Conservation (phyloP, 2,113 vertebrate genomes). For the Hippocampus guttulatus region DNA sequence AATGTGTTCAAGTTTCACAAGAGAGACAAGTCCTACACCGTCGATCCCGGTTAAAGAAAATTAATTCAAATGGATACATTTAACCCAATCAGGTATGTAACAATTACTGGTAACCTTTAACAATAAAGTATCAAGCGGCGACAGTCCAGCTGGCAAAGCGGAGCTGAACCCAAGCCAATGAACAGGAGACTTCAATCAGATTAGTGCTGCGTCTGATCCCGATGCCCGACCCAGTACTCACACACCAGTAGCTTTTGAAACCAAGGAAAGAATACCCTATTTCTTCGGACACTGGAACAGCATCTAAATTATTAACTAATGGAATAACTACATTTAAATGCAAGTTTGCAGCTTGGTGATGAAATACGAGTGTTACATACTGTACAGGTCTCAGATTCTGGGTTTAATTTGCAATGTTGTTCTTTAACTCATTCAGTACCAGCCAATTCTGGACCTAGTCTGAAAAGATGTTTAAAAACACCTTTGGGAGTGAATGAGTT, state of each 20-base stretch:
- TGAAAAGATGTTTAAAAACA: too few species aligned
- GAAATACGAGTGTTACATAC: background rate
- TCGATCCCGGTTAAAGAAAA: conserved; percentile 25
- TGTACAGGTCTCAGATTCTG: background rate
- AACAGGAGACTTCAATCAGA: conserved; percentile 56
- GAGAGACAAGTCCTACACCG: too few species aligned
- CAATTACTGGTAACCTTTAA: conserved; percentile 54
- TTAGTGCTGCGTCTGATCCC: conserved; percentile 40
- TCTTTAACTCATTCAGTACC: too few species aligned
- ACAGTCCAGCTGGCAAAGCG: conserved; percentile 56
- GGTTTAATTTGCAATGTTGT: background rate
- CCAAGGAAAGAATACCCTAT: background rate
- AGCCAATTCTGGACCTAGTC: too few species aligned
- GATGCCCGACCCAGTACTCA: conserved; percentile 26
- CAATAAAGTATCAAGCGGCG: conserved; percentile 34
- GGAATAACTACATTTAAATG: conserved; percentile 5
- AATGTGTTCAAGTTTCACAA: background rate
- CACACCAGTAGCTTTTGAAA: conserved; percentile 11
- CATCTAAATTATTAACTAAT: conserved; percentile 8
- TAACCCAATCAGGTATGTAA: conserved; percentile 61
- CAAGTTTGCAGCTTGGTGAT: background rate
- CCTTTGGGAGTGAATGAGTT: too few species aligned
- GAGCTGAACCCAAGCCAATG: conserved; percentile 46
- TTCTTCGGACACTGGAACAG: background rate
- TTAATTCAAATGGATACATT: conserved; percentile 55